Conservation (phyloP, 35 echinoderm and acorn worm genomes). For the Ophioderma brevispina region DNA sequence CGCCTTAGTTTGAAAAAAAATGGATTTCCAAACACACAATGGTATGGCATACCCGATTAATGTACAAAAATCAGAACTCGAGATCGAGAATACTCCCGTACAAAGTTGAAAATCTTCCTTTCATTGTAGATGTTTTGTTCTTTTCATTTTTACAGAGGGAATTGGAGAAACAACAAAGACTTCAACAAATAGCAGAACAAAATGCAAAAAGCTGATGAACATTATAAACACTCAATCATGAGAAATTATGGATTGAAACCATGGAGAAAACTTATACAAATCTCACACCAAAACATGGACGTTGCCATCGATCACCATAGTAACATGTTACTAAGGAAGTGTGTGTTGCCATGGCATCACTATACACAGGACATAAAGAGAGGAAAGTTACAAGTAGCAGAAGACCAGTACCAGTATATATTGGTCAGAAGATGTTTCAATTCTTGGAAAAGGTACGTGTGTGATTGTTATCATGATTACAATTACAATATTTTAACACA, state of each 20-base stretch:
- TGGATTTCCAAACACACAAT: too few relatives aligned
- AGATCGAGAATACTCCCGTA: too few relatives aligned
- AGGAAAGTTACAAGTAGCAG: slow-evolving; percentile 53
- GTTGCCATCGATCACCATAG: slow-evolving; percentile 73
- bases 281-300: slow-evolving; percentile 57
- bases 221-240: slow-evolving; percentile 60
- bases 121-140: neutral
- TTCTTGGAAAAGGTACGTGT: slow-evolving; percentile 93
- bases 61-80: too few relatives aligned
- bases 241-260: slow-evolving; percentile 80
- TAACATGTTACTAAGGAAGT: slow-evolving; percentile 39
- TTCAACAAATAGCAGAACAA: slow-evolving; percentile 45
- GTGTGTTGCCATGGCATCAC: slow-evolving; percentile 84
- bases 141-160: slow-evolving; percentile 64
- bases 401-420: slow-evolving; percentile 61
- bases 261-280: slow-evolving; percentile 69
- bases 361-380: slow-evolving; percentile 52
- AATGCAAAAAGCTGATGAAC: slow-evolving; percentile 57
- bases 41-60: too few relatives aligned
- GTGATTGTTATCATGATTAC: neutral
- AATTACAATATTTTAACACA: too few relatives aligned
- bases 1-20: too few relatives aligned
- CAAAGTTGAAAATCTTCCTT: too few relatives aligned
- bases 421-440: slow-evolving; percentile 57
- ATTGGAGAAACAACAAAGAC: slow-evolving; percentile 64